Conservation (phyloP, 2,888 invertebrate genomes). For the Eilema caniola region DNA sequence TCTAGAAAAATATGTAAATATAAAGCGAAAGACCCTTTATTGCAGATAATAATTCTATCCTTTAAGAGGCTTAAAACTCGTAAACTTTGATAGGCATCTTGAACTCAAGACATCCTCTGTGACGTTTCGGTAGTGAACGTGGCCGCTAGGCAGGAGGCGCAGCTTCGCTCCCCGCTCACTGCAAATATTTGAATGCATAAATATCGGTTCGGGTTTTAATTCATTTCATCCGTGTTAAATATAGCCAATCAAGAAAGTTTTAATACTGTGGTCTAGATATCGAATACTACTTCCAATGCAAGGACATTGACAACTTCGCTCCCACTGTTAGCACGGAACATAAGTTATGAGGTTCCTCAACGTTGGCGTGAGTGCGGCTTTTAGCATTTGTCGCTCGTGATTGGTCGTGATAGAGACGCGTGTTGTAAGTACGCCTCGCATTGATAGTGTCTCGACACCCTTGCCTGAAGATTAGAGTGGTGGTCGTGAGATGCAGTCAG, state of each 20-base stretch:
- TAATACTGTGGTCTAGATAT: too few relatives aligned
- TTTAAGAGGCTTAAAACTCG: too few relatives aligned
- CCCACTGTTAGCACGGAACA: not conserved
- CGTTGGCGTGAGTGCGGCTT: not conserved
- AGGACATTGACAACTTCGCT: not conserved
- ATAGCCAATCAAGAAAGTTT: not conserved
- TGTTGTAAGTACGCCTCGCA: too few relatives aligned
- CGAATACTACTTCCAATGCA: not conserved
- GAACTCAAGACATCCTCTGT: too few relatives aligned
- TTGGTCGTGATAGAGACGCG: too few relatives aligned
- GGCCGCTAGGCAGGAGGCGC: too few relatives aligned
- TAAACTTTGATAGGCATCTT: too few relatives aligned
- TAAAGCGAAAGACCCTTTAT: not conserved
- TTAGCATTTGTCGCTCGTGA: not conserved
- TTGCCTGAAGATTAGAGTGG: not conserved
- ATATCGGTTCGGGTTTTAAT: not conserved
- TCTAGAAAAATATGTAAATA: not conserved
- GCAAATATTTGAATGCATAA: not conserved
- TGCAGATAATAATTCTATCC: not conserved
- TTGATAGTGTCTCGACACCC: not conserved
- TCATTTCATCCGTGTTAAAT: not conserved
- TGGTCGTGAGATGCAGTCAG: conserved; percentile 5
- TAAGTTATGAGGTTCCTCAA: not conserved
- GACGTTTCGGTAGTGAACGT: too few relatives aligned
- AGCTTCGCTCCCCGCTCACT: too few relatives aligned